Base-by-base conservation (phyloP, 2,888 invertebrate genomes). In the Electrophaes corylata region DNA sequence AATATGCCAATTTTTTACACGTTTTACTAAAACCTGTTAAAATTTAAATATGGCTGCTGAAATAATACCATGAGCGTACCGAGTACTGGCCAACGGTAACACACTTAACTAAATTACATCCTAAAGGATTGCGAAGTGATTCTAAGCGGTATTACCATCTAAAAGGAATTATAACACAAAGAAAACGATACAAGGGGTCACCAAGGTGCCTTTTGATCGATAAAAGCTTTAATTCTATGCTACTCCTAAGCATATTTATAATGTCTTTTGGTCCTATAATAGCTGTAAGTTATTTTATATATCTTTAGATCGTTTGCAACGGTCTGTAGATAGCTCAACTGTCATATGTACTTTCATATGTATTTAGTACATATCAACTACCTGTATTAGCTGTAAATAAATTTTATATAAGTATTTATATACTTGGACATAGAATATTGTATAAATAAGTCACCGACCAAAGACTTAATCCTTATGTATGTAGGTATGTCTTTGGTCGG, bases 71-170 rank as follows among this genome's bases (percentile, higher is more conserved):
- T 48, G 37, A 57, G 48, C 56, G 52, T 26, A 33, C 52, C 57
- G 31, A 53, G 44, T 43, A 20, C 44, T 54, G 54, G 40, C 47
- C 55, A 56, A 50, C 51, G 52, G 48, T 55, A 51, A 55, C 20
- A 19, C 52, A 52, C 47, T 53, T 51, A 52, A 47, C 56, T 56
- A 56, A 56, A 50, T 48, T 50, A 46, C 14, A 53, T 44, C 43
- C 37, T 54, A 59, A 46, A 57, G 43, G 40, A 59, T 55, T 60
- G 55, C 49, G 46, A 47, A 54, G 59, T 72, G 73, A 74, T 72
- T 75, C 75, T 79, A 76, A 79, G 71, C 66, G 56, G 70, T 76
- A 85, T 86, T 86, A 84, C 59, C 84, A 86, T 86, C 70, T 83
- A 78, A 86, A 84, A 86, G 71, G 75, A 75, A 65, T 71, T 60